Evolutionary conservation across 2,888 invertebrate genomes (phyloP).

Genomic region (Agrilus mali): DNA sequence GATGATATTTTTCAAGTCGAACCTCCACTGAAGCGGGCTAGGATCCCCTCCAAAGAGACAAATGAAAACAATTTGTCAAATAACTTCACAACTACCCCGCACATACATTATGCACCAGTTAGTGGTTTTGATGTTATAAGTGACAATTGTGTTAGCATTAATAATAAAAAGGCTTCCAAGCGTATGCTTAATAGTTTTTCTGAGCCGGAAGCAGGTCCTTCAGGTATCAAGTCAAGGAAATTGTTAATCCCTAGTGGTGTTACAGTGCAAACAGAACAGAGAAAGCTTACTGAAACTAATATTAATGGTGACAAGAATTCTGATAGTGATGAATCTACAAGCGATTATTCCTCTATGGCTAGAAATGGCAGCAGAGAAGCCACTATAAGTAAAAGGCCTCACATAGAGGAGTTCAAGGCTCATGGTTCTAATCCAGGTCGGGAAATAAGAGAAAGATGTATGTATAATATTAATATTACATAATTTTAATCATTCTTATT

Average conservation of each 20-base stretch:
- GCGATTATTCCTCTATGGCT: slow-evolving; percentile 42
- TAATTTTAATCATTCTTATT: slow-evolving; percentile 8
- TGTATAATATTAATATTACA: no score
- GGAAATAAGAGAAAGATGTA: no score
- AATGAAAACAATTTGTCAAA: no score
- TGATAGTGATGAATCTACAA: slow-evolving; percentile 45
- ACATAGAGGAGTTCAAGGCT: slow-evolving; percentile 8
- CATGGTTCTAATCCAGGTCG: slow-evolving; percentile 5
- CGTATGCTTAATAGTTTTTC: slow-evolving; percentile 13
- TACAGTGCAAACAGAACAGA: no score
- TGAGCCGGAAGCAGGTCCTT: slow-evolving; percentile 30
- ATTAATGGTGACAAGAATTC: slow-evolving; percentile 37
- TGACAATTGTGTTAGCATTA: no score
- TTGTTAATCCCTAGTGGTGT: slow-evolving; percentile 9
- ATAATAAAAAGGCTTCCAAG: neutral
- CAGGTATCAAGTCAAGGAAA: slow-evolving; percentile 23
- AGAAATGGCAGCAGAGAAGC: slow-evolving; percentile 24
- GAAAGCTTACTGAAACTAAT: no score
- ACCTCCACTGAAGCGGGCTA: slow-evolving; percentile 37
- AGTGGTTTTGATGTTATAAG: neutral
- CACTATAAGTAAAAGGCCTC: slow-evolving; percentile 6
- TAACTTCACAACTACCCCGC: slow-evolving; percentile 1
- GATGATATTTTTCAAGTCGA: slow-evolving; percentile 32
- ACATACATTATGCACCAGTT: slow-evolving; percentile 1
- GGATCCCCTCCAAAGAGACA: slow-evolving; percentile 15